A percentile compares a stretch with the other conserved stretches of the same genome.
Evolutionary conservation across 1,140 invertebrate genomes (phyloP).

Genomic region (Epicauta chinensis): DNA sequence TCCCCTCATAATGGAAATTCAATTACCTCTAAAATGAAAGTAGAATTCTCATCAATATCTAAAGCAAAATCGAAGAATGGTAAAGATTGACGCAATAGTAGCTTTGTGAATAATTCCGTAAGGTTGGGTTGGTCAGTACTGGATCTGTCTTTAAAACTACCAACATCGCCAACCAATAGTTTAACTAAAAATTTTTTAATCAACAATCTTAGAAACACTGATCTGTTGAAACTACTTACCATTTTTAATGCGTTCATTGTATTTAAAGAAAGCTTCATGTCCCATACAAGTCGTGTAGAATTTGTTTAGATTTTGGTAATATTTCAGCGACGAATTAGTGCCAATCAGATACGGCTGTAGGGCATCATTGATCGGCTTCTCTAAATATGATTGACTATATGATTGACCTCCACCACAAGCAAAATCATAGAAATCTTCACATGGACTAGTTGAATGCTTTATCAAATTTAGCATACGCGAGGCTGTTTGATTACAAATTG

Average conservation of each 20-base stretch:
- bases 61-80: slow-evolving; percentile 21
- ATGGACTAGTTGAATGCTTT: slow-evolving; percentile 53
- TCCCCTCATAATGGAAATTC: too few species aligned
- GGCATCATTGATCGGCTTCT: neutral
- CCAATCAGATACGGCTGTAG: neutral
- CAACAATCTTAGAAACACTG: neutral
- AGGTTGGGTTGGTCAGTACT: neutral
- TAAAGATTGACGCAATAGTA: slow-evolving; percentile 16
- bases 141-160: neutral
- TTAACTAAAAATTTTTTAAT: slow-evolving; percentile 8
- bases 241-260: slow-evolving; percentile 5
- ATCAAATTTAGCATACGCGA: slow-evolving; percentile 20
- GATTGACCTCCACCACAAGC: slow-evolving; percentile 46
- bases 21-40: slow-evolving; percentile 21
- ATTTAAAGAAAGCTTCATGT: slow-evolving; percentile 15
- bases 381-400: neutral
- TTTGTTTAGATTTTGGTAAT: slow-evolving; percentile 2
- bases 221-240: slow-evolving; percentile 2
- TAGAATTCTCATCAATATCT: slow-evolving; percentile 15
- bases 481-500: slow-evolving; percentile 4
- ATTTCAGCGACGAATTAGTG: slow-evolving; percentile 3
- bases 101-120: slow-evolving; percentile 17
- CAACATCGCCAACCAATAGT: slow-evolving; percentile 10
- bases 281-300: slow-evolving; percentile 19
- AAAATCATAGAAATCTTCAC: slow-evolving; percentile 68